Evolutionary conservation across 92 coral and sea anemone species (phyloP).

Genomic region (Siderastrea siderea): DNA sequence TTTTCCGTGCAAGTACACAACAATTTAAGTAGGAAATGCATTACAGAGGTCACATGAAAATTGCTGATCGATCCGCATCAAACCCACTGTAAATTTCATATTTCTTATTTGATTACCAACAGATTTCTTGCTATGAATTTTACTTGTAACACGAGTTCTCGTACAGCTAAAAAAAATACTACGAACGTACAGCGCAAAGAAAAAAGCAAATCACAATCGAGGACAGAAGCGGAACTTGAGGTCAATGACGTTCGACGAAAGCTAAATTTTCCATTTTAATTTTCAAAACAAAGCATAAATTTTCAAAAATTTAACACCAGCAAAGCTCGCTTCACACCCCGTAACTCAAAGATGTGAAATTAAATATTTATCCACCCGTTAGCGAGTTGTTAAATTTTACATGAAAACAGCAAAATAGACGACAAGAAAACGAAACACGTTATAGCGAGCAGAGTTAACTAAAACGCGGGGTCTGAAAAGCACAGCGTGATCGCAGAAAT

Average conservation of each 20-base stretch:
- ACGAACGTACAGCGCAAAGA: not conserved
- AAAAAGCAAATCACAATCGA: constrained; percentile 24
- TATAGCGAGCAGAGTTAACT: not conserved
- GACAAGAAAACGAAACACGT: not conserved
- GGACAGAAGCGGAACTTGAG: constrained; percentile 17
- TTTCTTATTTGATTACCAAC: not conserved
- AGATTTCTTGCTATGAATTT: not conserved
- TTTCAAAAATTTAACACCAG: constrained; percentile 17
- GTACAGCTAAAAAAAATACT: not conserved
- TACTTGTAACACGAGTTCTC: not conserved
- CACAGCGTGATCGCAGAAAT: constrained; percentile 32
- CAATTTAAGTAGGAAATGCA: not conserved
- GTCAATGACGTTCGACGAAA: constrained; percentile 24
- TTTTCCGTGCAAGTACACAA: not conserved
- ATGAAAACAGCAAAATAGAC: constrained; percentile 13
- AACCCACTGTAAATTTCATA: not conserved
- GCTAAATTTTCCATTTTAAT: not conserved
- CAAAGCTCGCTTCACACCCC: constrained; percentile 31
- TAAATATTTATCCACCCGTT: constrained; percentile 38
- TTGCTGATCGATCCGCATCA: not conserved
- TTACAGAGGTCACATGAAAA: not conserved
- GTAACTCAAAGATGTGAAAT: constrained; percentile 17
- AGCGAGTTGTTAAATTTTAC: constrained; percentile 28
- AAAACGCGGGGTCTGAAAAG: not conserved
- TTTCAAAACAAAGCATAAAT: constrained; percentile 11